Evolutionary conservation across 2,888 invertebrate species (phyloP).

Genomic region (Pogonocherus hispidulus): DNA sequence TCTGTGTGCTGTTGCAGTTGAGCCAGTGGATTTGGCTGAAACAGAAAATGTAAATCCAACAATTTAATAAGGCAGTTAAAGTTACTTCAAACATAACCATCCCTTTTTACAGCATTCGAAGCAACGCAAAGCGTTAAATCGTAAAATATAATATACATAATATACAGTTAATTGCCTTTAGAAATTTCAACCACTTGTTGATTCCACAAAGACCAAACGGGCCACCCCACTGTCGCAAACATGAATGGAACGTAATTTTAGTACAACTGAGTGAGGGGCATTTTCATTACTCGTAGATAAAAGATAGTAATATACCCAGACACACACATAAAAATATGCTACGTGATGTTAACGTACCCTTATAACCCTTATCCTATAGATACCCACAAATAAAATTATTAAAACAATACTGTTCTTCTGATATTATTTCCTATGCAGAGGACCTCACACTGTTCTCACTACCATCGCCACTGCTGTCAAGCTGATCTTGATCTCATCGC

Average conservation of each 20-base stretch:
- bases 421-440: no score
- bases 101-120: slow-evolving; percentile 8
- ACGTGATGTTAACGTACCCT: no score
- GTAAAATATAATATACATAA: slow-evolving; percentile 30
- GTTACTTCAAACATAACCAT: background rate
- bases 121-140: slow-evolving; percentile 18
- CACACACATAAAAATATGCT: no score
- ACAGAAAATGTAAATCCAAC: slow-evolving; percentile 16
- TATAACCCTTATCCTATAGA: no score
- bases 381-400: no score
- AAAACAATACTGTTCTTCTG: no score
- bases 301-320: no score
- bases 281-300: no score
- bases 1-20: slow-evolving; percentile 64
- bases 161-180: slow-evolving; percentile 47
- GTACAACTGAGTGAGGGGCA: background rate
- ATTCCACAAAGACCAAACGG: slow-evolving; percentile 33
- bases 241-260: slow-evolving; percentile 21
- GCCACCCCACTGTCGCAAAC: slow-evolving; percentile 5
- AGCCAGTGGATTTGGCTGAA: slow-evolving; percentile 60
- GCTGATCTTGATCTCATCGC: no score
- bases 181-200: slow-evolving; percentile 51
- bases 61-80: background rate
- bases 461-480: no score
- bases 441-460: no score